Percentiles rank a stretch among this genome's conserved stretches.
Evolutionary conservation across 2,888 invertebrate species (phyloP).

Genomic region (Smittia aterrima): DNA sequence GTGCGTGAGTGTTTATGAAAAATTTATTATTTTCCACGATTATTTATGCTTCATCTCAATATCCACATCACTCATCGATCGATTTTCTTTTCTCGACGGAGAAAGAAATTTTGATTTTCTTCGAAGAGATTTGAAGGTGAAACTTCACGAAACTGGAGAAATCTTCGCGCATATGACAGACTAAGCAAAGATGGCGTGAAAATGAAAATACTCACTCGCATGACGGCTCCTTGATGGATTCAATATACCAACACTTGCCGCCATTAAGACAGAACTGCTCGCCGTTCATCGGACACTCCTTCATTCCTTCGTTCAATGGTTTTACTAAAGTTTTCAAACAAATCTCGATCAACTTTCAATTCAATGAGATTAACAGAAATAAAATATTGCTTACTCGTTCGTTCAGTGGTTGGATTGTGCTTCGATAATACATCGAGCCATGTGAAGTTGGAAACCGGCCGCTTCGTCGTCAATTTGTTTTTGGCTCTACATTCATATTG

Average conservation of each 20-base stretch:
- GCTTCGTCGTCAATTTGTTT: slow-evolving; percentile 52
- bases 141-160: neutral
- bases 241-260: slow-evolving; percentile 80
- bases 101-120: neutral
- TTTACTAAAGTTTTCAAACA: slow-evolving; percentile 45
- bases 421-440: slow-evolving; percentile 52
- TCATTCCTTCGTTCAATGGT: slow-evolving; percentile 44
- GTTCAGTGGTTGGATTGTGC: slow-evolving; percentile 42
- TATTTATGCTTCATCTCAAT: slow-evolving; percentile 39
- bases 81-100: neutral
- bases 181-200: too few species aligned
- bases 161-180: neutral
- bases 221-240: slow-evolving; percentile 73
- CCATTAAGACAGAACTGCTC: slow-evolving; percentile 82
- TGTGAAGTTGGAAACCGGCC: slow-evolving; percentile 51
- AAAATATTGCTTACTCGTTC: slow-evolving; percentile 46
- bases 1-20: slow-evolving; percentile 23
- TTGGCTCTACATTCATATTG: slow-evolving; percentile 79
- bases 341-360: too few species aligned
- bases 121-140: neutral
- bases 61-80: slow-evolving; percentile 40
- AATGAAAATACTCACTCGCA: slow-evolving; percentile 81
- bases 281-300: slow-evolving; percentile 53
- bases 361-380: too few species aligned
- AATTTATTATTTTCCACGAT: slow-evolving; percentile 1